phyloP scores from a whole-genome alignment of 2,888 invertebrate species.

The Cephus pulcher region DNA sequence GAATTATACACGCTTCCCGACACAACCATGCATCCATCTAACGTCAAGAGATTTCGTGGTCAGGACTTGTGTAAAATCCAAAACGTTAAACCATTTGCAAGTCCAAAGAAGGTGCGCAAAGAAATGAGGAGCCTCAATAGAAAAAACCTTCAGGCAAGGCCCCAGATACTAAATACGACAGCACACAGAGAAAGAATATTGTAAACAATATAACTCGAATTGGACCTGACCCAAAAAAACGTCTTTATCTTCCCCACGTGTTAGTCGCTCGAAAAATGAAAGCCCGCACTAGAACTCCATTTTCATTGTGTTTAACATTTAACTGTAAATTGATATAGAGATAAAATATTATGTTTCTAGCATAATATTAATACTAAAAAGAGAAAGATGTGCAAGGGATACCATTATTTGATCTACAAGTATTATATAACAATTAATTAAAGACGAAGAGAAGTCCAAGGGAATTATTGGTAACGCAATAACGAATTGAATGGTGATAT shows the following conservation, averaged over 20 bases:
- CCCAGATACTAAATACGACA: neutral
- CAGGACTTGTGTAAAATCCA: neutral
- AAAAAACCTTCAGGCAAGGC: neutral
- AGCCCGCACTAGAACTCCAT: neutral
- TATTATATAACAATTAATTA: neutral
- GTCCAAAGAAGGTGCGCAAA: neutral
- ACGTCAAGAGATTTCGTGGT: neutral
- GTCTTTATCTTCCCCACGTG: neutral
- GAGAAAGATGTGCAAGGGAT: neutral
- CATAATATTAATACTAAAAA: neutral
- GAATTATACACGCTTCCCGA: neutral
- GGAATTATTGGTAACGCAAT: neutral
- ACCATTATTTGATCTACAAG: neutral
- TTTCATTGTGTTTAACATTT: neutral
- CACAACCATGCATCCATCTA: neutral
- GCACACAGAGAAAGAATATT: neutral
- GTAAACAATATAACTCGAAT: neutral
- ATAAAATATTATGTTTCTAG: neutral
- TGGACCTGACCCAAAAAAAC: neutral
- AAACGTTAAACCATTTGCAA: neutral
- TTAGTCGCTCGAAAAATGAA: neutral
- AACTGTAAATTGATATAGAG: neutral
- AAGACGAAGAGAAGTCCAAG: neutral
- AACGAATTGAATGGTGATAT: neutral
- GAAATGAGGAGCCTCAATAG: neutral